Evolutionary conservation across 2,888 invertebrate genomes (phyloP), one percentile per base, ranked within the genome.

Genomic region (Aleiodes leptofemur): DNA sequence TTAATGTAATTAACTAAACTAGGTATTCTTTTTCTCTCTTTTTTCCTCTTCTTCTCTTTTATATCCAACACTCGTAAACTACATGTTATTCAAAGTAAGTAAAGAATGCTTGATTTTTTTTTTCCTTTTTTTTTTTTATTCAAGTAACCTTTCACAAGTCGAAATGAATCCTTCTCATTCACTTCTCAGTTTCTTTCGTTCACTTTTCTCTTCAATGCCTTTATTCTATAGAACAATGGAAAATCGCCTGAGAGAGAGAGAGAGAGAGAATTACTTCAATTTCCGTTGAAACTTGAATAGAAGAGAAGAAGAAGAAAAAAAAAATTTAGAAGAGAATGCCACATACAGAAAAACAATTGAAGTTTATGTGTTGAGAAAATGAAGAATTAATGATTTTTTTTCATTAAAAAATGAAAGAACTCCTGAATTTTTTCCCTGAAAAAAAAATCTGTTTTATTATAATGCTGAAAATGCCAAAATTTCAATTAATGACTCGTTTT

Each of bases 1-100:
- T 74, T 43, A 64, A 71, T 43, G 70, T 74, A 74, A 74, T 74
- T 74, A 74, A 70, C 61, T 66, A 74, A 74, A 74, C 61, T 74
- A 71, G 74, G 59, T 74, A 38, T 56, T 71, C 57, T 48, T 14
- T 50, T 56, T 14, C 13, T 48, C 16, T 64, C 50, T 55, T 14
- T 55, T 48, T 64, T 61, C 43, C 23, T 55, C 55, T 64, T 61
- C 43, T 50, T 31, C 61, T 43, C 43, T 11, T 43, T 43, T 43
- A 43, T 11, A 43, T 8, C 11, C 43, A 43, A 61, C 64, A 38
- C 43, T 11, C 29, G 16, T 48, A 64, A 43, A 64, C 43, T 8
- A 43, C 64, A 64, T 43, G 48, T 43, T 23, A 64, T 48, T 64
- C 48, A 48, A 14, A 48, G 43, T 64, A 43, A 48, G 16, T 11